Evolutionary conservation across 53 echinoderm and acorn worm species (phyloP).

Genomic region (Holothuria scabra): DNA sequence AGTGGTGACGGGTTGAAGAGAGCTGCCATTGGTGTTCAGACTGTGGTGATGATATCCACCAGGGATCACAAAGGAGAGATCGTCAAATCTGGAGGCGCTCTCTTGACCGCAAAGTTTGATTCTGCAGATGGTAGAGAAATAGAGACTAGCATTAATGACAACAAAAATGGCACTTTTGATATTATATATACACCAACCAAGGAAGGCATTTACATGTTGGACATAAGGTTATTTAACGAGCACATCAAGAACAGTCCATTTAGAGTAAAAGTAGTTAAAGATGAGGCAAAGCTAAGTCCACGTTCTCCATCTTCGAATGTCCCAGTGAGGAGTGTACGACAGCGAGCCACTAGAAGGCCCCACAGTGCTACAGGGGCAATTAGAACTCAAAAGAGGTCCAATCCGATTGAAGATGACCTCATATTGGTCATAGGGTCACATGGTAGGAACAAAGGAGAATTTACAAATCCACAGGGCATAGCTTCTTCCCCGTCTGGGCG

Average conservation of each 20-base stretch:
- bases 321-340: slow-evolving; percentile 85
- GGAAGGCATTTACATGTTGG: slow-evolving; percentile 84
- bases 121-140: slow-evolving; percentile 75
- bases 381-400: slow-evolving; percentile 80
- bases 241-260: slow-evolving; percentile 95
- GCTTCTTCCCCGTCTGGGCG: slow-evolving; percentile 69
- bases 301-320: slow-evolving; percentile 87
- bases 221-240: slow-evolving; percentile 84
- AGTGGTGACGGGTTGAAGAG: slow-evolving; percentile 93
- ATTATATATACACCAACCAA: slow-evolving; percentile 72
- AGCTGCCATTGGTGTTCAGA: slow-evolving; percentile 83
- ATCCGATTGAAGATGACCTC: slow-evolving; percentile 97
- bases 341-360: slow-evolving; percentile 89
- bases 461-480: slow-evolving; percentile 95
- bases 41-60: slow-evolving; percentile 82
- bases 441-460: slow-evolving; percentile 97
- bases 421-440: slow-evolving; percentile 79
- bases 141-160: slow-evolving; percentile 70
- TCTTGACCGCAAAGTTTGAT: slow-evolving; percentile 75
- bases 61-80: slow-evolving; percentile 82
- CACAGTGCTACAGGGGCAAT: slow-evolving; percentile 89
- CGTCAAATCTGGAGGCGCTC: slow-evolving; percentile 80
- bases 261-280: slow-evolving; percentile 83
- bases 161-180: slow-evolving; percentile 95
- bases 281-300: slow-evolving; percentile 71